Percentiles rank a stretch among this genome's conserved stretches.
Evolutionary conservation across 2,797 vertebrate genomes (phyloP).

Genomic region (Danio aesculapii): DNA sequence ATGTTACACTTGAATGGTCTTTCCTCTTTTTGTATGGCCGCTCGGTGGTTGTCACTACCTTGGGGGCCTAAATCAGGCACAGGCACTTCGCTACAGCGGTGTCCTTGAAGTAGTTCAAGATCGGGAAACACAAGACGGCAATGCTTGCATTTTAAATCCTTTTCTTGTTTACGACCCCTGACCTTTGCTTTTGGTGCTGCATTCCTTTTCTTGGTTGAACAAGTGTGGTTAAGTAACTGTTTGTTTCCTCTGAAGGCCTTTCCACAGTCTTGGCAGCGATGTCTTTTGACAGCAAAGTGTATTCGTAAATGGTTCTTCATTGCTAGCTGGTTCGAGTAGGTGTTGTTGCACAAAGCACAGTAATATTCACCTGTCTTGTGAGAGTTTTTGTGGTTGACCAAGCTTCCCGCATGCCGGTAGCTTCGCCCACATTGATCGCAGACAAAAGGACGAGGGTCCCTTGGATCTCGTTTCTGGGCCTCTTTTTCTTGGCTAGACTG

Average conservation of each 20-base stretch:
- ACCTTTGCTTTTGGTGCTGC: constrained; percentile 55
- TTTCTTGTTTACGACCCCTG: constrained; percentile 59
- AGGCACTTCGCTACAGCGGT: constrained; percentile 62
- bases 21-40: constrained; percentile 69
- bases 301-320: constrained; percentile 89
- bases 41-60: background rate
- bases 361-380: constrained; percentile 86
- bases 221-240: constrained; percentile 76
- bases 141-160: constrained; percentile 70
- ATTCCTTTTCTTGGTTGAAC: constrained; percentile 70
- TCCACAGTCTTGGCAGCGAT: constrained; percentile 80
- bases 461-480: constrained; percentile 55
- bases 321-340: constrained; percentile 85
- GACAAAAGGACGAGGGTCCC: constrained; percentile 74
- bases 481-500: constrained; percentile 49
- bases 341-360: constrained; percentile 86
- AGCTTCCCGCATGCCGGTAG: constrained; percentile 80
- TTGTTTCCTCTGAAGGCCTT: constrained; percentile 80
- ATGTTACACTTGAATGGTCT: constrained; percentile 81
- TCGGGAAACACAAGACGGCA: constrained; percentile 72
- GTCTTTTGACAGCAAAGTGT: constrained; percentile 83
- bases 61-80: constrained; percentile 15
- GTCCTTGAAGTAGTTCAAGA: constrained; percentile 67
- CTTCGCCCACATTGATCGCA: constrained; percentile 80
- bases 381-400: constrained; percentile 88